A percentile compares a stretch with the other conserved stretches of the same genome.
Conservation (phyloP, 2,797 vertebrate genomes). For the Phaenicophaeus curvirostris region DNA sequence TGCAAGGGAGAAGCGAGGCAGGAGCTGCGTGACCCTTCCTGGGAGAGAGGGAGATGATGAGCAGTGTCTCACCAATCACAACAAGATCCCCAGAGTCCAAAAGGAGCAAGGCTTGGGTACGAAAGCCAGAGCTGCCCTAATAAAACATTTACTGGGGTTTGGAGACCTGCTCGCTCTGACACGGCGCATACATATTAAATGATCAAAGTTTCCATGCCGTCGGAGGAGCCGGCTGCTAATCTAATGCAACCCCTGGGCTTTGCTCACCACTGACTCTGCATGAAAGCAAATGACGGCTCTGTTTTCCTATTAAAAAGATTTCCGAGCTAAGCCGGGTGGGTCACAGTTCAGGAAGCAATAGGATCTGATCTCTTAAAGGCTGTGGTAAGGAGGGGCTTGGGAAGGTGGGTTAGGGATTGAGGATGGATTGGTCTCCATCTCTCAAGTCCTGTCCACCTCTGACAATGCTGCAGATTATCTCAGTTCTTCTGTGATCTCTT, state of each 20-base stretch:
- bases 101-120: not conserved
- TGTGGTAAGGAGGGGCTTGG: not conserved
- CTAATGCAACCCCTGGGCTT: not conserved
- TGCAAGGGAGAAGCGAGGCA: not conserved
- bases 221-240: not conserved
- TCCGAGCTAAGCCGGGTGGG: conserved; percentile 14
- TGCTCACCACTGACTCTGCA: conserved; percentile 13
- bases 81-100: not conserved
- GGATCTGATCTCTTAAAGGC: not conserved
- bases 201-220: conserved; percentile 20
- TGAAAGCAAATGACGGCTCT: conserved; percentile 29
- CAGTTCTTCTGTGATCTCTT: not conserved
- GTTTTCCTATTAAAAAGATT: conserved; percentile 51
- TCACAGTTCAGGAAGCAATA: conserved; percentile 12
- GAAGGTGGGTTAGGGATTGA: not conserved
- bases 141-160: conserved; percentile 48
- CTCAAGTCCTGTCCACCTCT: not conserved
- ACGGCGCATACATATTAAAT: not conserved
- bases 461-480: not conserved
- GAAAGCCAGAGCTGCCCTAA: not conserved
- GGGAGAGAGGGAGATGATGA: not conserved
- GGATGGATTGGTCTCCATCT: not conserved
- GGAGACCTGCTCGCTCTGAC: not conserved
- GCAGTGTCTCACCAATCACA: not conserved
- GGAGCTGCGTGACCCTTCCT: not conserved